Conservation (phyloP, 64 coral and sea anemone genomes). For the Orbicella faveolata region DNA sequence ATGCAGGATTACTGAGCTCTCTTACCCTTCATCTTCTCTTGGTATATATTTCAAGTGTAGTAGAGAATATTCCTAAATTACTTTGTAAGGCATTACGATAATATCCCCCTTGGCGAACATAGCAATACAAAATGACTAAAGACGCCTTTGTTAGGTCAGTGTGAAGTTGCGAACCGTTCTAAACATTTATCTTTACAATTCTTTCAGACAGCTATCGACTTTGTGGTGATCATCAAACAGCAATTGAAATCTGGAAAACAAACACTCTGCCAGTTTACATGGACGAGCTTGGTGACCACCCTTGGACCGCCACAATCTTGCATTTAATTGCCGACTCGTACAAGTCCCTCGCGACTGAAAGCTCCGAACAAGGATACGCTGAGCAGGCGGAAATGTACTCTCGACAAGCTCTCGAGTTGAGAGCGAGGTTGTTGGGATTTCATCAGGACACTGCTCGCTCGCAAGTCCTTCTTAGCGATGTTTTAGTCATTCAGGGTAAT, state of each 20-base stretch:
- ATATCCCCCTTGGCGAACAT: too few relatives aligned
- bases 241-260: conserved; percentile 3
- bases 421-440: conserved; percentile 19
- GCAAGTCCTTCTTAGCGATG: conserved; percentile 12
- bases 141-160: too few relatives aligned
- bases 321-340: conserved; percentile 32
- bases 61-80: too few relatives aligned
- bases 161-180: background rate
- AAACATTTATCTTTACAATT: background rate
- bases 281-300: conserved; percentile 48
- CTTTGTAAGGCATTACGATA: too few relatives aligned
- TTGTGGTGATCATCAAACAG: background rate
- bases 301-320: conserved; percentile 41
- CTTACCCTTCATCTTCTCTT: too few relatives aligned
- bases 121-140: too few relatives aligned
- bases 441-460: conserved; percentile 52
- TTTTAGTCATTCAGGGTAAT: background rate
- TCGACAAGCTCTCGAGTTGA: background rate
- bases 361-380: background rate
- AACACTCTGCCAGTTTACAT: conserved; percentile 40
- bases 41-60: too few relatives aligned
- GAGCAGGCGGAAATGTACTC: conserved; percentile 4
- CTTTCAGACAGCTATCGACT: background rate
- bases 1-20: too few relatives aligned
- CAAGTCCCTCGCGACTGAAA: background rate